A percentile compares a stretch with the other conserved stretches of the same genome.
Conservation (phyloP, 2,113 vertebrate genomes). For the Orcinus orca region DNA sequence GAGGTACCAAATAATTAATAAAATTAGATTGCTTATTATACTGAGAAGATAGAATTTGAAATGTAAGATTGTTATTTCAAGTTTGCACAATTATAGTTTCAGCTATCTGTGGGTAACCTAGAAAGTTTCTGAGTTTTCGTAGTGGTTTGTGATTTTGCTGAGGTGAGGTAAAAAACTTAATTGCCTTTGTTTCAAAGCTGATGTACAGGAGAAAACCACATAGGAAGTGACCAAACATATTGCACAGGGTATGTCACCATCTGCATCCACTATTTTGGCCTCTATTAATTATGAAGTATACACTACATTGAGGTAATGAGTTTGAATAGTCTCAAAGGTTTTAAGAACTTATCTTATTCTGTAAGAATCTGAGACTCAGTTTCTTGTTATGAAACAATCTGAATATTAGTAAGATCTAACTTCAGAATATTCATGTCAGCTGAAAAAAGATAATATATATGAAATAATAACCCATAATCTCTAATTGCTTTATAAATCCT, state of each 20-base stretch:
- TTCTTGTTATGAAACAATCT: neutral
- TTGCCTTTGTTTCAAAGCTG: slow-evolving; percentile 35
- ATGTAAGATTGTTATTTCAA: neutral
- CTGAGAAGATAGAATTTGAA: neutral
- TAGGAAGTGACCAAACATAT: neutral
- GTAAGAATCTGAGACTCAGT: neutral
- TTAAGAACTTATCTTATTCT: neutral
- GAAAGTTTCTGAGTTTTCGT: neutral
- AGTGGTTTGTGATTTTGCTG: neutral
- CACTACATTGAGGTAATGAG: neutral
- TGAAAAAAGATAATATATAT: neutral
- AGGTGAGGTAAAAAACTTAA: neutral
- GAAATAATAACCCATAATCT: neutral
- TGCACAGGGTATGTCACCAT: neutral
- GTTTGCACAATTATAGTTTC: neutral
- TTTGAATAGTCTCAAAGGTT: neutral
- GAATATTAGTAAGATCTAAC: neutral
- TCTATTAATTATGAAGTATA: slow-evolving; percentile 33
- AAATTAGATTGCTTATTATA: neutral
- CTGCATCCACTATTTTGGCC: neutral
- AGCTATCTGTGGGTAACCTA: neutral
- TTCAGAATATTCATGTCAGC: neutral
- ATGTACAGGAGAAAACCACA: neutral
- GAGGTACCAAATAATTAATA: slow-evolving; percentile 26
- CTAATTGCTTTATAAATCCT: neutral